Percentiles rank a stretch among this genome's conserved stretches.
phyloP scores from a whole-genome alignment of 1,140 invertebrate species.

The Periplaneta americana region DNA sequence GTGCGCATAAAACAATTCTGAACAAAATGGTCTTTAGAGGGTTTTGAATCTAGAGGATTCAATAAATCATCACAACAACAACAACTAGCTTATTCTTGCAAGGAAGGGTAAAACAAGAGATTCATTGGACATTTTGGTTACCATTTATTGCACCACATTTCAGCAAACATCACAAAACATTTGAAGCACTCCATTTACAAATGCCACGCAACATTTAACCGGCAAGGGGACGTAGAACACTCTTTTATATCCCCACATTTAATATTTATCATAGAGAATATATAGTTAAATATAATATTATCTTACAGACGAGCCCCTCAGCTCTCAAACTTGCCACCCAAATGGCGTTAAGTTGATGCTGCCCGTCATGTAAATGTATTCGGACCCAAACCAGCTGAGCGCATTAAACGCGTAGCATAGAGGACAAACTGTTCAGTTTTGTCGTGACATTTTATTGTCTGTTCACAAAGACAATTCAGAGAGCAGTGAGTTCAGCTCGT shows the following conservation, averaged over 20 bases:
- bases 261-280: constrained; percentile 15
- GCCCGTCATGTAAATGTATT: constrained; percentile 27
- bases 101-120: background rate
- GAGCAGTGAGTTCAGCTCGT: constrained; percentile 36
- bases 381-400: constrained; percentile 41
- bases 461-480: constrained; percentile 40
- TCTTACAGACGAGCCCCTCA: constrained; percentile 18
- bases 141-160: constrained; percentile 22
- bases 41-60: too few relatives aligned
- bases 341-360: constrained; percentile 9
- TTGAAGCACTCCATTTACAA: constrained; percentile 22
- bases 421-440: constrained; percentile 21
- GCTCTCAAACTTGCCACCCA: constrained; percentile 17
- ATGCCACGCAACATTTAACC: constrained; percentile 17
- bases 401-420: constrained; percentile 13
- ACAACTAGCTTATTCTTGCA: too few relatives aligned
- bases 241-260: constrained; percentile 12
- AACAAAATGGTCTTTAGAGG: too few relatives aligned
- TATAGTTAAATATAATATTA: constrained; percentile 8
- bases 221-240: background rate
- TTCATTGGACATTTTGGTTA: background rate
- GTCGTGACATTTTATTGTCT: constrained; percentile 36
- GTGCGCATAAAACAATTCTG: too few relatives aligned
- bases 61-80: too few relatives aligned
- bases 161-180: constrained; percentile 20